Conservation (phyloP, 2,888 invertebrate species). For the Neoascia interrupta region DNA sequence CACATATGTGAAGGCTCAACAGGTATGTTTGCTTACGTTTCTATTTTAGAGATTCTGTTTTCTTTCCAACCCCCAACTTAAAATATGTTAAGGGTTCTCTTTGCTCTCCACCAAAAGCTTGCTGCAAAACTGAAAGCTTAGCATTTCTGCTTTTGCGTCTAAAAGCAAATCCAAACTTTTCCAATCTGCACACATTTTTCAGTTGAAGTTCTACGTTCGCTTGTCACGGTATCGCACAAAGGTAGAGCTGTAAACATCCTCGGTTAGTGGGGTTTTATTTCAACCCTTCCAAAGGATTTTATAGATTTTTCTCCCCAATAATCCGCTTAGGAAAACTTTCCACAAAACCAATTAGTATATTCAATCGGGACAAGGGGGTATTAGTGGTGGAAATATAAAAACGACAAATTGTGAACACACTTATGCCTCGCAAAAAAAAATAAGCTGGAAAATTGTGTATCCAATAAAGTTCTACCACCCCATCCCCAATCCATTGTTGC, state of each 20-base stretch:
- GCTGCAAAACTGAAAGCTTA: slow-evolving; percentile 3
- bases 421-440: slow-evolving; percentile 16
- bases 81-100: slow-evolving; percentile 7
- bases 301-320: slow-evolving; percentile 6
- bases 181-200: slow-evolving; percentile 42
- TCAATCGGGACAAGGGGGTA: too few relatives aligned
- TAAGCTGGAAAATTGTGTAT: slow-evolving; percentile 63
- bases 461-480: slow-evolving; percentile 28
- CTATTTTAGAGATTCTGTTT: too few relatives aligned
- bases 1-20: too few relatives aligned
- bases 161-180: slow-evolving; percentile 11
- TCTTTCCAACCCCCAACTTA: too few relatives aligned
- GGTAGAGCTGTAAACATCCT: too few relatives aligned
- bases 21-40: too few relatives aligned
- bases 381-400: too few relatives aligned
- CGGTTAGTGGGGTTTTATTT: slow-evolving; percentile 26
- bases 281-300: background rate
- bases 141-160: background rate
- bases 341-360: too few relatives aligned
- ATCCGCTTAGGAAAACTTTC: slow-evolving; percentile 11
- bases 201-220: slow-evolving; percentile 43
- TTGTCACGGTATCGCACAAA: slow-evolving; percentile 5
- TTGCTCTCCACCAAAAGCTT: slow-evolving; percentile 22
- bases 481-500: background rate
- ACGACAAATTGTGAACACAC: too few relatives aligned